Evolutionary conservation across 1,140 invertebrate genomes (phyloP).

Genomic region (Venustaconcha ellipsiformis): DNA sequence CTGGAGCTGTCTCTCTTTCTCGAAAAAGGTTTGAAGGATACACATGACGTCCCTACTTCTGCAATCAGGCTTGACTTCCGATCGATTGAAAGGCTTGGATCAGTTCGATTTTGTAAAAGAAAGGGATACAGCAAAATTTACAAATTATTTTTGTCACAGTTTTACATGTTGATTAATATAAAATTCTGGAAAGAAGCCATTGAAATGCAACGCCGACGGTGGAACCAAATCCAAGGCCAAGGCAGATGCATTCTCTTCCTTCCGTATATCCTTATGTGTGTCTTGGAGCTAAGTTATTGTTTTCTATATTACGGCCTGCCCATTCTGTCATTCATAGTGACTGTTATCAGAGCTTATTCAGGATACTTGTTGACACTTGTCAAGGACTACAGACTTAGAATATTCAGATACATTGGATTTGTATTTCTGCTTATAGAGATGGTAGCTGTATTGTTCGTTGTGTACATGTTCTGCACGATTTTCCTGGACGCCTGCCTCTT

Average conservation of each 20-base stretch:
- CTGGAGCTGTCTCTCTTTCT: neutral
- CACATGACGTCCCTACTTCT: neutral
- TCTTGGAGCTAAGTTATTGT: slow-evolving; percentile 5
- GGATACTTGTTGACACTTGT: neutral
- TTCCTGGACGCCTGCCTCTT: slow-evolving; percentile 17
- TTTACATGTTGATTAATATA: slow-evolving; percentile 20
- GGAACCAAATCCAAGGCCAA: neutral
- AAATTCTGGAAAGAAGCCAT: slow-evolving; percentile 16
- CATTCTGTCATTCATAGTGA: slow-evolving; percentile 11
- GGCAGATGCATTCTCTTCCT: slow-evolving; percentile 1
- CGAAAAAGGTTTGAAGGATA: neutral
- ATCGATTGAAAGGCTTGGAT: slow-evolving; percentile 9
- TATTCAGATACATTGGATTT: too few relatives aligned
- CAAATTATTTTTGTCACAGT: slow-evolving; percentile 6
- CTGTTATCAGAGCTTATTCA: slow-evolving; percentile 10
- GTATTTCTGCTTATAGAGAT: neutral
- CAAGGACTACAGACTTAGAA: neutral
- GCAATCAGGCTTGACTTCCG: slow-evolving; percentile 1
- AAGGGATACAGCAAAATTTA: slow-evolving; percentile 2
- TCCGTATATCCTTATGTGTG: slow-evolving; percentile 8
- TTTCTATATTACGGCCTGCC: slow-evolving; percentile 4
- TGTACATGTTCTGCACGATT: slow-evolving; percentile 18
- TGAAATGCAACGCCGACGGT: neutral
- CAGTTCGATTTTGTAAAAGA: neutral
- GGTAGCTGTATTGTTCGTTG: slow-evolving; percentile 9